Conservation (phyloP, 2,113 vertebrate genomes). For the Myotis yumanensis region DNA sequence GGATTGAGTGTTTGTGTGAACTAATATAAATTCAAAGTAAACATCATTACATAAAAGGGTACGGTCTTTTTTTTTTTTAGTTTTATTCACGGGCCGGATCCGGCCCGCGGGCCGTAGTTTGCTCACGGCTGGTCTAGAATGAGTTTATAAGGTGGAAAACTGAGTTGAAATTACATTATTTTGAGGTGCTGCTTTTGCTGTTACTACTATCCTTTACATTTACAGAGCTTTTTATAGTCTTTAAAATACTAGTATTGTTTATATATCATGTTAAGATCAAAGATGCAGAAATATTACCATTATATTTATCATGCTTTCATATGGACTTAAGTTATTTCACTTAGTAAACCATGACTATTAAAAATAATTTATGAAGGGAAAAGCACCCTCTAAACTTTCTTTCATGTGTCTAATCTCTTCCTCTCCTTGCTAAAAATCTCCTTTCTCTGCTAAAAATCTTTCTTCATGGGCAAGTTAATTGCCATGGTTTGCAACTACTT, state of each 20-base stretch:
- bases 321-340: background rate
- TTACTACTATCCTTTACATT: background rate
- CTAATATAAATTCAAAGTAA: too few relatives aligned
- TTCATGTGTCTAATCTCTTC: background rate
- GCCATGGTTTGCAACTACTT: background rate
- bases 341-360: background rate
- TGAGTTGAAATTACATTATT: constrained; percentile 8
- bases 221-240: background rate
- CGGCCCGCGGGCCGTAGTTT: too few relatives aligned
- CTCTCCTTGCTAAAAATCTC: background rate
- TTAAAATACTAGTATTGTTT: background rate
- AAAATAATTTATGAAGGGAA: constrained; percentile 1
- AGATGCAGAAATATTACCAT: background rate
- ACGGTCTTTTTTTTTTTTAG: too few relatives aligned
- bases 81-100: too few relatives aligned
- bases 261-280: background rate
- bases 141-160: constrained; percentile 32
- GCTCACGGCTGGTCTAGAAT: background rate
- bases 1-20: too few relatives aligned
- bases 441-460: background rate
- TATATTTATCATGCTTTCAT: background rate
- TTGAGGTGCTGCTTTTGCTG: constrained; percentile 26
- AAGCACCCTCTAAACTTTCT: background rate
- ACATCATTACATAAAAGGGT: too few relatives aligned
- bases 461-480: background rate